Evolutionary conservation across 2,113 vertebrate genomes (phyloP), one percentile per base, ranked within the genome.

Genomic region (Rynchops niger): DNA sequence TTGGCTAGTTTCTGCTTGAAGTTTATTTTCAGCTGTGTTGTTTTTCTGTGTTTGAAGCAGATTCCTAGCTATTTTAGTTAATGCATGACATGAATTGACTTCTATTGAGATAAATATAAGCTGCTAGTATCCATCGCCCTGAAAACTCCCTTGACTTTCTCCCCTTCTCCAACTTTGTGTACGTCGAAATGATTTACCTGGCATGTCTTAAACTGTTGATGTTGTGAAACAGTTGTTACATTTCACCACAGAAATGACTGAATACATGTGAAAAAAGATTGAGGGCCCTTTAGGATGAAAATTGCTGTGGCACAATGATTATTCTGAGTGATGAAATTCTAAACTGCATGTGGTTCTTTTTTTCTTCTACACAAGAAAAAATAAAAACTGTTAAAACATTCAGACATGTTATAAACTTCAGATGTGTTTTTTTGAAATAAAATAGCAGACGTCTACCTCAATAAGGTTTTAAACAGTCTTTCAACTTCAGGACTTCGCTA

Each of bases 381-480:
- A 45, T 21, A 55, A 65, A 87, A 88, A 15, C 6, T 11, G 45
- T 74, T 69, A 61, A 83, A 69, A 16, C 19, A 67, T 88, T 82
- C 58, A 88, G 63, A 92, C 71, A 23, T 76, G 18, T 74, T 93
- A 23, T 27, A 84, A 82, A 82, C 25, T 63, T 86, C 42, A 80
- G 47, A 82, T 84, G 66, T 71, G 30, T 34, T 76, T 79, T 95
- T 84, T 82, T 83, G 3, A 70, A 86, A 88, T 77, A 71, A 90
- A 91, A 80, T 42, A 56, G n/a, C 59, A 90, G 88, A 88, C 53
- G 32, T 82, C 86, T 87, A 82, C 69, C 81, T 95, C 81, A 94
- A n/a, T 93, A 53, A 83, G 45, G 43, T 80, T 96, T 96, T 90
- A 95, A 96, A 93, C 83, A 94, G 16, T 82, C 71, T 88, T 93